Percentiles rank a stretch among this genome's conserved stretches.
phyloP scores from a whole-genome alignment of 2,888 invertebrate genomes.

The Apamea monoglypha region DNA sequence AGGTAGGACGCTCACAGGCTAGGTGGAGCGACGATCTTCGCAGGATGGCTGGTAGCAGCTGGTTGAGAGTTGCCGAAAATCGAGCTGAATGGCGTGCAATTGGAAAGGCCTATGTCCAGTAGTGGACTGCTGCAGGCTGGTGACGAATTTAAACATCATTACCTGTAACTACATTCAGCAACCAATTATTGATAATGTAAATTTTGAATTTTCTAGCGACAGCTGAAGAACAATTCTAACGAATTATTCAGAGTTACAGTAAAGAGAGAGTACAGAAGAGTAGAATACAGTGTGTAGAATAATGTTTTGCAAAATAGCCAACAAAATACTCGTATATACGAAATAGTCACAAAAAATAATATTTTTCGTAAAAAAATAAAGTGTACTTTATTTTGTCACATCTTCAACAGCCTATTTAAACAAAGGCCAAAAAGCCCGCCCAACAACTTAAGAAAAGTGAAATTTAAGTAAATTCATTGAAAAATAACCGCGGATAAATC shows the following conservation, averaged over 20 bases:
- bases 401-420: constrained; percentile 14
- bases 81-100: neutral
- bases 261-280: no score
- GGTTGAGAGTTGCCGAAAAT: neutral
- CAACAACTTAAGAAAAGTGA: constrained; percentile 40
- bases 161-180: constrained; percentile 52
- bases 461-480: constrained; percentile 58
- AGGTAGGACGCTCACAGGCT: neutral
- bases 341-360: neutral
- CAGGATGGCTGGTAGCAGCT: neutral
- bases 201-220: constrained; percentile 45
- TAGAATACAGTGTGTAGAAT: constrained; percentile 32
- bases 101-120: neutral
- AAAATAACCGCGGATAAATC: constrained; percentile 69
- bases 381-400: constrained; percentile 9
- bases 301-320: constrained; percentile 8
- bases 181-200: no score
- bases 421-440: neutral
- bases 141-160: constrained; percentile 5
- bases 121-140: neutral
- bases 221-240: constrained; percentile 61
- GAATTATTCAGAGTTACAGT: constrained; percentile 71
- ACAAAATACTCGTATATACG: neutral
- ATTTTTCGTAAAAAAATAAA: constrained; percentile 17
- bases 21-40: neutral